Evolutionary conservation across 2,888 invertebrate genomes (phyloP).

Genomic region (Helicoverpa assulta): DNA sequence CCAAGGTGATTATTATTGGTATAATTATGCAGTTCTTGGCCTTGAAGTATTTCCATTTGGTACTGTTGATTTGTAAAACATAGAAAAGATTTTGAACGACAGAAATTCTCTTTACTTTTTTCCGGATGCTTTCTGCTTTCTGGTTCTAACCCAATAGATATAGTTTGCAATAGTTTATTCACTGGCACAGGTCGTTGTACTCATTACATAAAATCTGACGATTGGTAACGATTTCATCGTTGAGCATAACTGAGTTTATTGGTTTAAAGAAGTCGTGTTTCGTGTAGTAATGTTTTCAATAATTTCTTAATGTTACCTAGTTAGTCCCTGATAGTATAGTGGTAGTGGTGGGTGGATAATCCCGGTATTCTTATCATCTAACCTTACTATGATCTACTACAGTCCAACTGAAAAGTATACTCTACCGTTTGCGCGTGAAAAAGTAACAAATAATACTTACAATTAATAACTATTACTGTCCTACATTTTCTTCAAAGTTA

Average conservation of each 20-base stretch:
- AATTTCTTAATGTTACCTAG: neutral
- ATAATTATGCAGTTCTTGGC: conserved; percentile 4
- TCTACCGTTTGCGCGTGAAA: conserved; percentile 3
- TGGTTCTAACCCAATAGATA: conserved; percentile 12
- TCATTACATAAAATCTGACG: conserved; percentile 45
- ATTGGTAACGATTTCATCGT: conserved; percentile 41
- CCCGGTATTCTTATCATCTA: conserved; percentile 22
- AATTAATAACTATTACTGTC: too few relatives aligned
- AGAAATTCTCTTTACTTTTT: neutral
- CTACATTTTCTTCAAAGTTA: too few relatives aligned
- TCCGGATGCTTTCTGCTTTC: conserved; percentile 12
- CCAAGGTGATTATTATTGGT: conserved; percentile 16
- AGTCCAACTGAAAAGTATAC: conserved; percentile 7
- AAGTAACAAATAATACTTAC: too few relatives aligned
- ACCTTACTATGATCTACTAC: conserved; percentile 23
- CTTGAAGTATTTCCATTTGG: neutral
- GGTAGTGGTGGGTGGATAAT: conserved; percentile 34
- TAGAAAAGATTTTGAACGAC: too few relatives aligned
- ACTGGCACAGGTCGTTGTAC: conserved; percentile 36
- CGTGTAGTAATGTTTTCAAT: conserved; percentile 10
- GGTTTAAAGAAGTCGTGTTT: conserved; percentile 33
- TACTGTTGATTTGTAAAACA: neutral
- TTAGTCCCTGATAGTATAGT: conserved; percentile 15
- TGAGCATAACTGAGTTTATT: conserved; percentile 20
- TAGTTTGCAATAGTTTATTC: conserved; percentile 21